phyloP scores from a whole-genome alignment of 2,797 vertebrate species.

The Acipenser ruthenus region DNA sequence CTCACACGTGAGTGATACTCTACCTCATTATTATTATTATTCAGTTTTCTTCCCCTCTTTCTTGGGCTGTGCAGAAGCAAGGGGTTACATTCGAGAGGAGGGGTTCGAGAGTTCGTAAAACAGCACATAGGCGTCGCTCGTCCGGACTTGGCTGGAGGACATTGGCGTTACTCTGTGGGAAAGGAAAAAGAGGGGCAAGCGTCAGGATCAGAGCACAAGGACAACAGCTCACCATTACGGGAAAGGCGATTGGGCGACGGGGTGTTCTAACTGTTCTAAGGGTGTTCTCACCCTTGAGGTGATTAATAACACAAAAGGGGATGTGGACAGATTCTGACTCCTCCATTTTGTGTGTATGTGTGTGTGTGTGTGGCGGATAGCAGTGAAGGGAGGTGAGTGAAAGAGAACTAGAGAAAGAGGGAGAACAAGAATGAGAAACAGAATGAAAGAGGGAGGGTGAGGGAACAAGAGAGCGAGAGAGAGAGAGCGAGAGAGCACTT shows the following conservation, averaged over 20 bases:
- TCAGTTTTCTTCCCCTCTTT: not conserved
- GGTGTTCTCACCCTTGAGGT: too few relatives aligned
- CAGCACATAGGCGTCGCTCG: slow-evolving; percentile 88
- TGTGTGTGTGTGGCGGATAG: not conserved
- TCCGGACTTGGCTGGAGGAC: slow-evolving; percentile 84
- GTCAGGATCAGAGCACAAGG: not conserved
- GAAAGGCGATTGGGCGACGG: too few relatives aligned
- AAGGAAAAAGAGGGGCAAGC: not conserved
- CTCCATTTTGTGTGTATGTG: too few relatives aligned
- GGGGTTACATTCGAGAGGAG: slow-evolving; percentile 67
- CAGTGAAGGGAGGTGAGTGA: not conserved
- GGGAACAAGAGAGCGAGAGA: slow-evolving; percentile 3
- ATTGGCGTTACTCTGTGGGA: slow-evolving; percentile 77
- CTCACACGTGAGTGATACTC: not conserved
- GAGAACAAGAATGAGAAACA: not conserved
- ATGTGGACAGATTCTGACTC: not conserved
- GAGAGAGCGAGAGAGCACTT: not conserved
- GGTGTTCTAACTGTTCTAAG: too few relatives aligned
- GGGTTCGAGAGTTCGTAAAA: slow-evolving; percentile 83
- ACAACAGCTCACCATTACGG: not conserved
- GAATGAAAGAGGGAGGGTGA: slow-evolving; percentile 11
- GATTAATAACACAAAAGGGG: not conserved
- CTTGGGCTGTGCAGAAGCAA: slow-evolving; percentile 28
- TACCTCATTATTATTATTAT: too few relatives aligned
- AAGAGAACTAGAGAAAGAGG: too few relatives aligned